phyloP scores from a whole-genome alignment of 1,140 invertebrate species.

The Epicauta chinensis region DNA sequence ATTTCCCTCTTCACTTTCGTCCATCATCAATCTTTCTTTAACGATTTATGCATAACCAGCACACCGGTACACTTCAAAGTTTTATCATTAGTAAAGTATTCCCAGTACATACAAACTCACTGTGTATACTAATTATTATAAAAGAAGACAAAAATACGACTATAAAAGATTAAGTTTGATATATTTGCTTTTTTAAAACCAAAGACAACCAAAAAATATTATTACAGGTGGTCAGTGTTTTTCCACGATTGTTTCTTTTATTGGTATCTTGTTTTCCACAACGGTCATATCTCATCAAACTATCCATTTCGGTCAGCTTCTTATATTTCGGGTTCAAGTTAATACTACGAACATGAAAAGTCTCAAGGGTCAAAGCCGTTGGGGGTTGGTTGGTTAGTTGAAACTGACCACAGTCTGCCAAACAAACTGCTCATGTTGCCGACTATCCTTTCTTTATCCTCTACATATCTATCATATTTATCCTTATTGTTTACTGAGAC shows the following conservation, averaged over 20 bases:
- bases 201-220: no score
- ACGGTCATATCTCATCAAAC: conserved; percentile 14
- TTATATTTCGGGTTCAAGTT: conserved; percentile 14
- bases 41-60: conserved; percentile 17
- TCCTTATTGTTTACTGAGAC: conserved; percentile 10
- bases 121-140: neutral
- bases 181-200: no score
- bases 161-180: no score
- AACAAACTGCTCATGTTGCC: conserved; percentile 28
- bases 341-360: conserved; percentile 19
- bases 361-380: conserved; percentile 13
- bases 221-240: neutral
- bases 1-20: conserved; percentile 2
- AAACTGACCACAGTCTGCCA: conserved; percentile 22
- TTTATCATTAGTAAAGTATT: conserved; percentile 23
- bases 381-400: neutral
- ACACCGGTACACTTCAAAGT: conserved; percentile 9
- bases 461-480: conserved; percentile 9
- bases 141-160: no score
- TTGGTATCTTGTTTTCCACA: conserved; percentile 1
- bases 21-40: conserved; percentile 17
- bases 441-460: conserved; percentile 15
- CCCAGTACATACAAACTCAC: neutral
- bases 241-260: neutral
- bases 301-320: conserved; percentile 13